Base-by-base conservation (phyloP, 2,797 vertebrate genomes). In the Megaceryle alcyon region DNA sequence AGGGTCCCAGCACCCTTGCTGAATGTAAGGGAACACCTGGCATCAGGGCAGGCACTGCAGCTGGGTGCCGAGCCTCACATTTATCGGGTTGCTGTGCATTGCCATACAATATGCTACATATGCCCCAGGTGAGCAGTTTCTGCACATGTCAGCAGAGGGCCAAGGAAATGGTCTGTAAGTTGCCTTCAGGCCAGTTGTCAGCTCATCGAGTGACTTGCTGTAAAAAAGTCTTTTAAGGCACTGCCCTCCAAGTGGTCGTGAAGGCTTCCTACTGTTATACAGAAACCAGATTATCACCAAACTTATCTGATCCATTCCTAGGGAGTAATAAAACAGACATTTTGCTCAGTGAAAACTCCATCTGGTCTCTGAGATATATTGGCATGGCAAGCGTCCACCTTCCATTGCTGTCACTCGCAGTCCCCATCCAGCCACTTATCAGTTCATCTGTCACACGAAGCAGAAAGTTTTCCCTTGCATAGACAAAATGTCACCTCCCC, bases 401-500 rank as follows among this genome's bases (percentile, higher is more conserved):
- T 65, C 79, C 31, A 0, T 75, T 59, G 77, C 73, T 91, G 72
- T 76, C 9, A 11, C 66, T 81, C 3, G 3, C 28, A 37, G 59
- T 96, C 82, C 77, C 82, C 25, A 78, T 91, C 69, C 89, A 93
- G 85, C 31, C 84, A 79, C 76, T 92, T 94, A 92, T 37, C 94
- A 91, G n/a, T 86, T 95, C 20, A 71, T 63, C 72, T 92, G 87
- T 91, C 91, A 90, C 35, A 70, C 86, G 85, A 71, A 91, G 70
- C 59, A 82, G 79, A 81, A 92, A 90, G 70, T 82, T 92, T 91
- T 64, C 66, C 66, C 46, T 79, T 56, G 59, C 48, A 64, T 0
- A 69, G 82, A 69, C 46, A 91, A 82, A 89, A 91, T 86, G 57
- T 82, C 89, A 94, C 15, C 46, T 94, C 91, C 53, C 85, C 6